Conservation (phyloP, 1,140 invertebrate species). For the Zaprionus davidi region DNA sequence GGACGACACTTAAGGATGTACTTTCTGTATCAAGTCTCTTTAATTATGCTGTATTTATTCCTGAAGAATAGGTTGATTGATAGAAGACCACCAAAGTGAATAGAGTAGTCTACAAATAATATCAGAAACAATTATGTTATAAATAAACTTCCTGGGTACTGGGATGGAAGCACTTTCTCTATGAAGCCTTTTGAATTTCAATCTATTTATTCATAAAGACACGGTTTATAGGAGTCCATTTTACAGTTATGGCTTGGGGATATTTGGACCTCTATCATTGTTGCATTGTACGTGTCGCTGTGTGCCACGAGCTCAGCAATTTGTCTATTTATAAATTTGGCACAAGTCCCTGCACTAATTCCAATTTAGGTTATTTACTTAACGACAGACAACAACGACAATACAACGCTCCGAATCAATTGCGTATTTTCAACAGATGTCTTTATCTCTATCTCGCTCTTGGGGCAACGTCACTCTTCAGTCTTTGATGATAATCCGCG, state of each 20-base stretch:
- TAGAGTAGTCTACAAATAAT: too few relatives aligned
- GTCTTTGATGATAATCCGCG: constrained; percentile 30
- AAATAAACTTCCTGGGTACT: too few relatives aligned
- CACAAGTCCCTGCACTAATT: constrained; percentile 66
- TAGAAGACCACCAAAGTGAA: too few relatives aligned
- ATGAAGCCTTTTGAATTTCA: neutral
- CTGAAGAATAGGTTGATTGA: too few relatives aligned
- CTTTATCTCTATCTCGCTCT: constrained; percentile 19
- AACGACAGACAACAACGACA: constrained; percentile 38
- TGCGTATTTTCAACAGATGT: constrained; percentile 60
- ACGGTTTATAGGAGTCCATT: constrained; percentile 17
- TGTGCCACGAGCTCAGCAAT: constrained; percentile 46
- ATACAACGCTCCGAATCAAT: constrained; percentile 67
- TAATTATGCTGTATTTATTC: too few relatives aligned
- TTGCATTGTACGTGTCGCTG: neutral
- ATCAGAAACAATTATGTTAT: too few relatives aligned
- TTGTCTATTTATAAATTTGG: constrained; percentile 75
- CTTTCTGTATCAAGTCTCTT: too few relatives aligned
- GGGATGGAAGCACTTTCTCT: neutral
- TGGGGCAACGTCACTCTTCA: constrained; percentile 7
- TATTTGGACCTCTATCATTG: neutral
- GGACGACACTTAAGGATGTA: too few relatives aligned
- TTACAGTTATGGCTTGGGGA: neutral
- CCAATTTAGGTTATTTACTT: constrained; percentile 70
- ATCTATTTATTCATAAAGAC: neutral